Base-by-base conservation (phyloP, 1,140 invertebrate species). In the Oryctes rhinoceros region DNA sequence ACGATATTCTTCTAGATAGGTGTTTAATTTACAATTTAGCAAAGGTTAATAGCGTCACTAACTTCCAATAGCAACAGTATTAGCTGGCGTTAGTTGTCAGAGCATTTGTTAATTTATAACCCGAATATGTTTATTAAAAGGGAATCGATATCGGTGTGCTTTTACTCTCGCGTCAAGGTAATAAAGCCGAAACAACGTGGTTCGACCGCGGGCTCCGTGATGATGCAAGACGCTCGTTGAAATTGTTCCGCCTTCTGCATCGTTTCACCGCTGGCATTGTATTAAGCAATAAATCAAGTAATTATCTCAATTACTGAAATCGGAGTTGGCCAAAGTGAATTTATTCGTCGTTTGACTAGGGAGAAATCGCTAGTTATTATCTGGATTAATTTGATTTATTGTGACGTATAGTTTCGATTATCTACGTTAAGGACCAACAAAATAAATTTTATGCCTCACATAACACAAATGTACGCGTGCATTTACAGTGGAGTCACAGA, bases 291-390 rank as follows among this genome's bases (percentile, higher is more conserved):
- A 71, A 71, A 71, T 71, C 65, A 71, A 37, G 65, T 71, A 71
- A 71, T 71, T 71, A 71, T 71, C 65, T 24, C 65, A 71, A 71
- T 71, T 71, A 71, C 65, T 71, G 65, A 71, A 71, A 71, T 71
- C 65, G 65, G 65, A 71, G 65, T 71, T 71, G 24, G 20, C 65
- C 24, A 71, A 71, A 71, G 65, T 71, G 65, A 71, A 71, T 71
- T 71, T 71, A 71, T 71, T 71, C 35, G 65, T 71, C 20, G 35
- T 71, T 71, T 71, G 65, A 18, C 35, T 71, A 24, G 24, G 24
- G 15, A 13, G 65, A 24, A 71, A 71, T 71, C 65, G 65, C 65
- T 37, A 71, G 65, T 71, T 71, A 71, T 71, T 71, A 71, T 24
- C 35, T 71, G 65, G 65, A 71, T 71, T 71, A 71, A 71, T 71